Percentiles rank a stretch among this genome's conserved stretches.
These are phyloP conservation scores for Linnaemya tessellans DNA, from an alignment of 2,888 invertebrate genomes.

Conservation along the genomic window DNA sequence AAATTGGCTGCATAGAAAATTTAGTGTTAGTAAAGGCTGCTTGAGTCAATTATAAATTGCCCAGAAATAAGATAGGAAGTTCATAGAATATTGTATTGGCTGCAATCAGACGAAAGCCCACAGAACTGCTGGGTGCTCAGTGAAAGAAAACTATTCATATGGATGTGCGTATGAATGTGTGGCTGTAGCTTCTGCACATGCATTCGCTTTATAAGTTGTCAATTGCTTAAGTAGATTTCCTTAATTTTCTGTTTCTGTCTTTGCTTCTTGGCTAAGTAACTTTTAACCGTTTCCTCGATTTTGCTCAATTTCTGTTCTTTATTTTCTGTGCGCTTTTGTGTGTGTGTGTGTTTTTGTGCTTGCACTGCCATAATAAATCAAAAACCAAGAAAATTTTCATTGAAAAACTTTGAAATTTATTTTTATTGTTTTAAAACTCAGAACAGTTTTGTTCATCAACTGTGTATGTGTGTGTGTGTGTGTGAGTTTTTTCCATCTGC, in stretches of 20 bases:
- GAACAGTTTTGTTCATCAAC: conserved; percentile 1
- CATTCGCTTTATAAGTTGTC: conserved; percentile 25
- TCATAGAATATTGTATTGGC: too few species aligned
- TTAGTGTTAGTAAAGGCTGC: too few species aligned
- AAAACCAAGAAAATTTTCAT: conserved; percentile 58
- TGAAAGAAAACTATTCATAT: not conserved
- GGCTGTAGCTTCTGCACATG: not conserved
- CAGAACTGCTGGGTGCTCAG: not conserved
- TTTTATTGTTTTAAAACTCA: conserved; percentile 57
- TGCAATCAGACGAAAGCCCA: not conserved
- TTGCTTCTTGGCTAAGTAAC: conserved; percentile 7
- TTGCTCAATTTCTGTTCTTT: not conserved
- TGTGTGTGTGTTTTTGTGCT: not conserved
- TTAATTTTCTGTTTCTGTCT: conserved; percentile 43
- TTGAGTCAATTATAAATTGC: too few species aligned
- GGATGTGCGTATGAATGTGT: not conserved
- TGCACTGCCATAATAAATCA: conserved; percentile 60
- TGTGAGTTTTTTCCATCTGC: not conserved
- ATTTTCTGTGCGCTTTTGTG: not conserved
- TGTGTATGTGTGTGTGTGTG: too few species aligned
- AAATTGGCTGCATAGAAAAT: too few species aligned
- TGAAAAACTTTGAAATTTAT: conserved; percentile 70
- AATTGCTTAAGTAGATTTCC: conserved; percentile 64
- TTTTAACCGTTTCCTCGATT: conserved; percentile 22
- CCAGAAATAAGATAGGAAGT: too few species aligned